Evolutionary conservation across 2,113 vertebrate species (phyloP), one percentile per base, ranked within the genome.

Genomic region (Halichoeres trimaculatus): DNA sequence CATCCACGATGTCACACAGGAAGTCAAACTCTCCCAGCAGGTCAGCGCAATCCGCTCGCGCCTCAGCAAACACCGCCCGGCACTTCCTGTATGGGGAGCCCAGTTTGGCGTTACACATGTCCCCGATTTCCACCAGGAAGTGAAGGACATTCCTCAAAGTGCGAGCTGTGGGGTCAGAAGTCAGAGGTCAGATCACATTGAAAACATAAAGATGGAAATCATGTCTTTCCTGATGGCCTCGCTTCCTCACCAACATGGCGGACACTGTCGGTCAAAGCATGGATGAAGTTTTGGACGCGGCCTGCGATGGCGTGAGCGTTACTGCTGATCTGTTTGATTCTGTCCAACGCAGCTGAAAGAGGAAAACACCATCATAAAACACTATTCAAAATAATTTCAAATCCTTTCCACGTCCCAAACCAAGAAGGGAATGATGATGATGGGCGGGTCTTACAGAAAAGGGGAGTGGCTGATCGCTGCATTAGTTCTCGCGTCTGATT

Each of bases 401-500:
- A n/a, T n/a, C n/a, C n/a, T n/a, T n/a, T n/a, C n/a, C n/a, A n/a
- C n/a, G n/a, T n/a, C n/a, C n/a, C n/a, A n/a, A n/a, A n/a, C n/a
- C n/a, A n/a, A n/a, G n/a, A n/a, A n/a, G n/a, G n/a, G n/a, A n/a
- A n/a, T n/a, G n/a, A n/a, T n/a, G n/a, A 5, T 14, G 7, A 1
- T 13, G 5, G 14, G 14, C 14, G 48, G 9, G 54, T 40, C 96
- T 96, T 92, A 98, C 97, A 90, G 76, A 93, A 57, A 16, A 99
- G 92, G 0, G 97, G 98, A 13, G 93, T 86, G 53, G 78, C 85
- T 2, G 94, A 90, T 0, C 74, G 74, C 34, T 94, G 80, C 74
- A 97, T 20, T 50, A 95, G 38, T 40, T 96, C 91, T 0, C 89
- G 94, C 0, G 95, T 97, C 85, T 98, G 96, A 91, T 98, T 98